Evolutionary conservation across 2,888 invertebrate genomes (phyloP), one percentile per base, ranked within the genome.

Genomic region (Drosophila cognata): DNA sequence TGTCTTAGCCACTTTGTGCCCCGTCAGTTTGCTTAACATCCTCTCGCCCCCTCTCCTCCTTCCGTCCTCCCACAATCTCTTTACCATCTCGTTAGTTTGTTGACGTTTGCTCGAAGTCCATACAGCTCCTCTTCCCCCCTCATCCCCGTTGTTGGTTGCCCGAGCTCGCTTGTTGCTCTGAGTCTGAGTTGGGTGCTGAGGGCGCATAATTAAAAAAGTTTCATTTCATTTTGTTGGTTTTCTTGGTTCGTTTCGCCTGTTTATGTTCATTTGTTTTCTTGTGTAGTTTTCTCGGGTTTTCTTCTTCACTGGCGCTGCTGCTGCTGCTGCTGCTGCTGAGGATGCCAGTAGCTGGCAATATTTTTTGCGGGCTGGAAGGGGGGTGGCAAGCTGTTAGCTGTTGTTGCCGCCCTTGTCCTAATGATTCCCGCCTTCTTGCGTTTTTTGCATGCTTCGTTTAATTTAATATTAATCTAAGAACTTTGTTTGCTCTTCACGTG

Each of bases 151-250:
- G 21, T 10, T 33, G 35, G 48, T 52, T 35, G 67, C 70, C 25
- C 16, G 16, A 46, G 25, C 16, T 46, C 46, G 46, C 46, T 73
- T 71, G 73, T 74, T 74, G 66, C 77, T 67, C 57, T 36, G 46
- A 4, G 16, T 60, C 31, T 59, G 31, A 43, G 53, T 66, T 61
- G 63, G 69, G 51, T 63, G 71, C 72, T 82, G 85, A 72, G 77
- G 84, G 79, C 89, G 92, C 89, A 91, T 92, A 92, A 92, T 92
- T 92, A 92, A 92, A 92, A 92, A 92, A 92, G 91, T 92, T 92
- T 92, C 91, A 92, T 91, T 92, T 91, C 88, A 92, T 91, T 91
- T 92, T 91, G 91, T 92, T 89, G 91, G 91, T 91, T 92, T 91
- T 91, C 92, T 91, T 90, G 91, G 91, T 91, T 91, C 91, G 91